These are phyloP conservation scores for Habrosyne pyritoides DNA, from an alignment of 2,888 invertebrate species.

Conservation along the genomic window DNA sequence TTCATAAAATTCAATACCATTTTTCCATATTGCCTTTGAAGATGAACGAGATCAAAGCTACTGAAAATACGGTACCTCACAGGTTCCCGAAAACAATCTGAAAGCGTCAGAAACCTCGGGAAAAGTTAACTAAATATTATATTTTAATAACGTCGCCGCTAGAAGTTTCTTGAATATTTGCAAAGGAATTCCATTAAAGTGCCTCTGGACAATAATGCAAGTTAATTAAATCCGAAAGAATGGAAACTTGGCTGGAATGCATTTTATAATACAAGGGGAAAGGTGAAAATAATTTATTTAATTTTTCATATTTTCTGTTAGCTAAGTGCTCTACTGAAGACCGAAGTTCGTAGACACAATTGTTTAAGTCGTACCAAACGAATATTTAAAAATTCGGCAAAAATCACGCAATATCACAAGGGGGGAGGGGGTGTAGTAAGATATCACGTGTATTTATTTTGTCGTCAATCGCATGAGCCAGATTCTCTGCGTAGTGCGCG, in stretches of 20 bases:
- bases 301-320: neutral
- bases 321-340: neutral
- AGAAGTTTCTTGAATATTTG: constrained; percentile 34
- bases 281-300: neutral
- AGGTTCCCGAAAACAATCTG: too few species aligned
- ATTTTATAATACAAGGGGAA: constrained; percentile 8
- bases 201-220: constrained; percentile 24
- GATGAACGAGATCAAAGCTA: neutral
- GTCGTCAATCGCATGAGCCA: too few species aligned
- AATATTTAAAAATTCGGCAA: too few species aligned
- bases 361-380: too few species aligned
- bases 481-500: too few species aligned
- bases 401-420: too few species aligned
- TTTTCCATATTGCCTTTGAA: too few species aligned
- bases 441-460: too few species aligned
- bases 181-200: constrained; percentile 39
- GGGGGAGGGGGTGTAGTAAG: too few species aligned
- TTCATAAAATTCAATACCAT: too few species aligned
- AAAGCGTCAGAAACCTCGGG: too few species aligned
- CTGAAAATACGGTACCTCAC: neutral
- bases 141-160: constrained; percentile 7
- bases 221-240: constrained; percentile 30
- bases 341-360: too few species aligned
- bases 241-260: constrained; percentile 19
- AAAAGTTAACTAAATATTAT: neutral